Conservation (phyloP, 2,113 vertebrate species). For the Mirounga angustirostris region DNA sequence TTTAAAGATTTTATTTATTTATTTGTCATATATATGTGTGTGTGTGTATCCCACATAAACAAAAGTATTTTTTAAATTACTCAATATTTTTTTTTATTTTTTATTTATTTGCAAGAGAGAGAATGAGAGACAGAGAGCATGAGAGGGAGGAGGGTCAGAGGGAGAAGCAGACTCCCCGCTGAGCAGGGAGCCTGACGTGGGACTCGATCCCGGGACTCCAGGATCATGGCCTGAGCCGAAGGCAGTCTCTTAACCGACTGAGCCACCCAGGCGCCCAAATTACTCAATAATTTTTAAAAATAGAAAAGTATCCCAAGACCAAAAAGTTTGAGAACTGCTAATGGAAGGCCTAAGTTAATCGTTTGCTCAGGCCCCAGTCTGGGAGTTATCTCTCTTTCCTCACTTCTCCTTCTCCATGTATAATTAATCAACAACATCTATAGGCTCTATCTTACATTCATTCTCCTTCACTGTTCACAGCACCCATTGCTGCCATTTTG, state of each 20-base stretch:
- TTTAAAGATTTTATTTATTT: not conserved
- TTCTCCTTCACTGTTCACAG: not conserved
- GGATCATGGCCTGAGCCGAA: too few relatives aligned
- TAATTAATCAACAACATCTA: not conserved
- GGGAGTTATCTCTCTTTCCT: not conserved
- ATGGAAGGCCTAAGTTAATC: not conserved
- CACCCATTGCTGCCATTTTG: not conserved
- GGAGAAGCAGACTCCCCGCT: too few relatives aligned
- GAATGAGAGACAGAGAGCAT: too few relatives aligned
- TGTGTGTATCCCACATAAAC: not conserved
- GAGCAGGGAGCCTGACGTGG: too few relatives aligned
- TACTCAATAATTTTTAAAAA: not conserved
- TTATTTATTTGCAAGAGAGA: too few relatives aligned
- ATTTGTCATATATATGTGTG: not conserved
- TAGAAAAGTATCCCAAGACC: not conserved
- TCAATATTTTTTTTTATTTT: not conserved
- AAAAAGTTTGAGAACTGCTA: not conserved
- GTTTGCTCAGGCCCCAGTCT: not conserved
- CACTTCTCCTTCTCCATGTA: not conserved
- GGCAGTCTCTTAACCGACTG: too few relatives aligned
- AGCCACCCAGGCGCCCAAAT: not conserved
- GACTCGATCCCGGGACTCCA: too few relatives aligned
- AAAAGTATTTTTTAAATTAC: not conserved
- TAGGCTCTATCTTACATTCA: not conserved
- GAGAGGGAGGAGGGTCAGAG: too few relatives aligned